phyloP scores from a whole-genome alignment of 2,113 vertebrate genomes.

The Crotophaga sulcirostris region DNA sequence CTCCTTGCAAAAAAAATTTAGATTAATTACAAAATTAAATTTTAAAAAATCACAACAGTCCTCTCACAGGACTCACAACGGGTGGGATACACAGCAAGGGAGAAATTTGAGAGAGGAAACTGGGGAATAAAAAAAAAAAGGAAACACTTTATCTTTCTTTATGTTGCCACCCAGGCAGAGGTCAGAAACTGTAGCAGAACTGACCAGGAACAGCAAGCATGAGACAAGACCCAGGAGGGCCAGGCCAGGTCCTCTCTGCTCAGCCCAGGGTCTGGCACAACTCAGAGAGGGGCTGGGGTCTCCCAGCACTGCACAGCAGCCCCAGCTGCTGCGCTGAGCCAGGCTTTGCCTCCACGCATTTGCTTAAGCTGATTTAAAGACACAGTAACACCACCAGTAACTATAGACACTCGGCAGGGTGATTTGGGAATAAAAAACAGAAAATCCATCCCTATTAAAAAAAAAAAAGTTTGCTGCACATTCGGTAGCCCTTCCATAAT shows the following conservation, averaged over 20 bases:
- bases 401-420: neutral
- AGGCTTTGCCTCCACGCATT: slow-evolving; percentile 55
- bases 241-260: neutral
- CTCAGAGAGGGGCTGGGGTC: neutral
- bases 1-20: neutral
- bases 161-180: neutral
- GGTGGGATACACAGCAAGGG: neutral
- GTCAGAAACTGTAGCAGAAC: neutral
- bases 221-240: neutral
- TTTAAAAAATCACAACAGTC: accelerated
- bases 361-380: slow-evolving; percentile 65
- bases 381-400: slow-evolving; percentile 48
- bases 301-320: neutral
- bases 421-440: neutral
- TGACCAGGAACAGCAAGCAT: neutral
- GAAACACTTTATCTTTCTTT: neutral
- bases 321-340: slow-evolving; percentile 37
- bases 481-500: neutral
- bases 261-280: no score
- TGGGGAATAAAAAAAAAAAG: neutral
- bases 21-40: neutral
- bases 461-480: neutral
- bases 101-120: neutral
- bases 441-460: neutral
- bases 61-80: accelerated